Evolutionary conservation across 2,797 vertebrate species (phyloP).

Genomic region (Sebastes nivosus): DNA sequence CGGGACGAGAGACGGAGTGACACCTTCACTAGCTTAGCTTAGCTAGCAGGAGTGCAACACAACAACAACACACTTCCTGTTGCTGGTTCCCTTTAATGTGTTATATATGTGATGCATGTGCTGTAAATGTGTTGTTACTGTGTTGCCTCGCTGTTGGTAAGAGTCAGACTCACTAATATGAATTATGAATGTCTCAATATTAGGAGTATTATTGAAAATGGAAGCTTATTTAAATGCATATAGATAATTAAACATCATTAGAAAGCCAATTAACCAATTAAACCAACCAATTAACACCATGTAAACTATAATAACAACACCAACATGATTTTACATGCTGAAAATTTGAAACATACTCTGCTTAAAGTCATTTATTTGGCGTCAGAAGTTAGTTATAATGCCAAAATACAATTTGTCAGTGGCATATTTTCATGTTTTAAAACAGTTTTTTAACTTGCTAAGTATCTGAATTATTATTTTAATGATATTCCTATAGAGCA

Average conservation of each 20-base stretch:
- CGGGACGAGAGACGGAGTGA: slow-evolving; percentile 29
- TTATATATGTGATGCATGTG: not conserved
- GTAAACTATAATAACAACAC: no score
- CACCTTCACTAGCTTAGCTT: slow-evolving; percentile 50
- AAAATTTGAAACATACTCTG: fast-evolving
- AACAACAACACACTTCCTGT: not conserved
- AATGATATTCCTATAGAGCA: no score
- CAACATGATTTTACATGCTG: no score
- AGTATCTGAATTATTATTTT: fast-evolving
- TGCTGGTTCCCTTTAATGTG: not conserved
- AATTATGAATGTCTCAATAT: not conserved
- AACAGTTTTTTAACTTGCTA: no score
- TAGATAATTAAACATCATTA: not conserved
- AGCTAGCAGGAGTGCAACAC: slow-evolving; percentile 26
- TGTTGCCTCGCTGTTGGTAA: not conserved
- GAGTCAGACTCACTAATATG: not conserved
- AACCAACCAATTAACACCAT: no score
- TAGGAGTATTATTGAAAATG: not conserved
- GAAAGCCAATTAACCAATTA: not conserved
- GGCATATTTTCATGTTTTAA: no score
- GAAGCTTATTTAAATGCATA: not conserved
- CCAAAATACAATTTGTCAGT: no score
- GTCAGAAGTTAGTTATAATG: no score
- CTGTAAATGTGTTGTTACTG: no score
- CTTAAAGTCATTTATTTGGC: no score